A percentile compares a stretch with the other conserved stretches of the same genome.
Conservation (phyloP, 2,113 vertebrate genomes). For the Halichoerus grypus region DNA sequence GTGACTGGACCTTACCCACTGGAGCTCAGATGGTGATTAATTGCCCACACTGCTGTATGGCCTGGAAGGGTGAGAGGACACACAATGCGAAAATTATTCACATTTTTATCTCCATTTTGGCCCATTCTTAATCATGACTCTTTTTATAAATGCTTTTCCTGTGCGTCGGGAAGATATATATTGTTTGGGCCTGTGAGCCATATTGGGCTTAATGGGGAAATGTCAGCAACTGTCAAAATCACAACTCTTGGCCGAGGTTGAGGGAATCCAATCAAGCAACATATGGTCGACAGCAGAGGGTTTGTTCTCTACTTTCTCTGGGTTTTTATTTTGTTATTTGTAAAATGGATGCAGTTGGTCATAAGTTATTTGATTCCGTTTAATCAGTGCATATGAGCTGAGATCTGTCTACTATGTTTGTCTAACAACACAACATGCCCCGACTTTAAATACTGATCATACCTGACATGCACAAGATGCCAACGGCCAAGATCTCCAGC, state of each 20-base stretch:
- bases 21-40: not conserved
- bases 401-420: not conserved
- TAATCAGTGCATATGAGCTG: not conserved
- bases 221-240: slow-evolving; percentile 42
- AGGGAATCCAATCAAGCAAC: slow-evolving; percentile 15
- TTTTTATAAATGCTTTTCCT: not conserved
- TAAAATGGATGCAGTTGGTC: not conserved
- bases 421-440: not conserved
- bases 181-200: not conserved
- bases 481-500: not conserved
- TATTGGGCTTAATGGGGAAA: slow-evolving; percentile 26
- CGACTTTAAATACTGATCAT: not conserved
- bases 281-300: not conserved
- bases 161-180: not conserved
- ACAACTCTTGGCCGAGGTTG: not conserved
- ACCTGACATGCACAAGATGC: not conserved
- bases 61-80: not conserved
- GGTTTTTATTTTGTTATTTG: slow-evolving; percentile 8
- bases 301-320: not conserved
- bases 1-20: not conserved
- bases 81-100: not conserved
- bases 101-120: not conserved
- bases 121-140: not conserved
- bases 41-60: not conserved
- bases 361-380: not conserved